Base-by-base conservation (phyloP, 1,140 invertebrate species). In the Drosophila mojavensis region DNA sequence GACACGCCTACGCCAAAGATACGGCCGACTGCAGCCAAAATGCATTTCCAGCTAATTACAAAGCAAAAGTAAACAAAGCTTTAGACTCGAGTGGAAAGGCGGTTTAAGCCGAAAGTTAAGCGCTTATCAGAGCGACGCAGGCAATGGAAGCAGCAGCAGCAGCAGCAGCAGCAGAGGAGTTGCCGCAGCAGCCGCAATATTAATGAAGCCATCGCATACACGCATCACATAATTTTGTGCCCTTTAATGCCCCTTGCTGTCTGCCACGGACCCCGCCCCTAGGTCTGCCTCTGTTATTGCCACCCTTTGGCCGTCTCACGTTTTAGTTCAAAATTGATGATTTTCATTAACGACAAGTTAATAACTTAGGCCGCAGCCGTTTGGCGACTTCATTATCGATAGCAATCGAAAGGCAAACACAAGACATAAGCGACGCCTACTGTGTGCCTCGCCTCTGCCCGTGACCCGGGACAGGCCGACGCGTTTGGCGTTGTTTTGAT, bases 331-430 rank as follows among this genome's bases (percentile, higher is more conserved):
- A 83, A 85, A 85, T 86, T 82, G 82, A 86, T 86, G 82, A 79
- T 88, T 78, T 88, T 88, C 82, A 88, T 86, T 86, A 88, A 85
- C 82, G 82, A 86, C 82, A 82, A 85, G 74, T 82, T 88, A 85
- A 85, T 85, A 85, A 86, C 82, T 85, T 85, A 63, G 69, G 62
- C 66, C 69, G 68, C 39, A 47, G 69, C 45, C 53, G 69, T 43
- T 69, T 54, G 64, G 48, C 56, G 70, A 78, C 78, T 83, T 73
- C 78, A 81, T 84, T 78, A 86, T 73, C 65, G 78, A 75, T 78
- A 75, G 71, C 71, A 74, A 75, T 74, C 75, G 71, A 33, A 56
- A 54, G 30, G 59, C 24, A 75, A 75, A 75, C 56, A 73, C 33
- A 69, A 66, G 26, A 48, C 43, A 24, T 55, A 13, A 48, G 33